Evolutionary conservation across 2,113 vertebrate species (phyloP), one percentile per base, ranked within the genome.

Genomic region (Ageneiosus marmoratus): DNA sequence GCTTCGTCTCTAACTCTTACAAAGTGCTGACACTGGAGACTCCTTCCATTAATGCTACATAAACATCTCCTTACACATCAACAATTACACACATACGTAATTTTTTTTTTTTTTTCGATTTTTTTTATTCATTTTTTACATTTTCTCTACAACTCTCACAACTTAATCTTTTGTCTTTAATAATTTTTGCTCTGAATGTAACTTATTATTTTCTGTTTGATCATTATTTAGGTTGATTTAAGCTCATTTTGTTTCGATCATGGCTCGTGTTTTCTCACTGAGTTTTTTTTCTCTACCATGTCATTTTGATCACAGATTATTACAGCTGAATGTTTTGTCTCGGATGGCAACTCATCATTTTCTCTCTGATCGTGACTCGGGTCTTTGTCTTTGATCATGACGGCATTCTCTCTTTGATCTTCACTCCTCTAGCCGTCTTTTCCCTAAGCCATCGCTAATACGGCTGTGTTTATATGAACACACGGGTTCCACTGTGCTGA

Each of bases 391-490:
- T 70, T 70, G 29, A 76, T 76, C 73, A 55, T 5, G 6, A 76
- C 27, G 4, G 16, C 27, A 8, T 18, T 32, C 32, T 44, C 79
- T n/a, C 79, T 72, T 53, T 81, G 51, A 81, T 72, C 79, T 50
- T 50, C 37, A 50, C 41, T 29, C 58, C 22, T 55, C 41, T 34
- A 5, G 37, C 10, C 48, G 9, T 37, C 27, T 55, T 80, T 62
- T 24, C 77, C 13, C 63, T 70, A n/a, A 72, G 32, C 50, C 80
- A 2, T 24, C 8, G 32, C 22, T 82, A 75, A 75, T 63, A 51
- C n/a, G 56, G n/a, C 70, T 50, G 69, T 82, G 72, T 83, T 83
- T 83, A 83, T 32, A 83, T 51, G 24, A 63, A 65, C 58, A 75
- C 72, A 80, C 56, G 4, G 4, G 22, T 29, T 37, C 76, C 62